Percentiles rank a stretch among this genome's conserved stretches.
Conservation (phyloP, 2,113 vertebrate genomes). For the human (Homo sapiens) region GRCh38 chr7:8893501-8894000, state of each 20-base stretch:
- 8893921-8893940: conserved; percentile 90
- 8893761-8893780: conserved; percentile 52
- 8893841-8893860: conserved; percentile 66
- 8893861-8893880: conserved; percentile 80
- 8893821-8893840: conserved; percentile 62
- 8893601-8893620: background rate
- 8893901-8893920: conserved; percentile 82
- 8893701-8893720: conserved; percentile 6
- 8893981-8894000: conserved; percentile 75
- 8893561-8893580: background rate
- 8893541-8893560: background rate
- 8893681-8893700: background rate
- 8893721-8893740: conserved; percentile 42
- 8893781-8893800: conserved; percentile 48
- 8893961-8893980: conserved; percentile 80
- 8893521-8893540: conserved; percentile 21
- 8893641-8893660: background rate
- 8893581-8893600: background rate
- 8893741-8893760: conserved; percentile 14
- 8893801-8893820: conserved; percentile 54
- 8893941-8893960: conserved; percentile 89
- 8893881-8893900: conserved; percentile 72
- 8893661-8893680: background rate
- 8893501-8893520: conserved; percentile 35
- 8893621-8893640: background rate